These are phyloP conservation scores for Agrochola macilenta DNA, from an alignment of 2,888 invertebrate species.

Conservation along the genomic window DNA sequence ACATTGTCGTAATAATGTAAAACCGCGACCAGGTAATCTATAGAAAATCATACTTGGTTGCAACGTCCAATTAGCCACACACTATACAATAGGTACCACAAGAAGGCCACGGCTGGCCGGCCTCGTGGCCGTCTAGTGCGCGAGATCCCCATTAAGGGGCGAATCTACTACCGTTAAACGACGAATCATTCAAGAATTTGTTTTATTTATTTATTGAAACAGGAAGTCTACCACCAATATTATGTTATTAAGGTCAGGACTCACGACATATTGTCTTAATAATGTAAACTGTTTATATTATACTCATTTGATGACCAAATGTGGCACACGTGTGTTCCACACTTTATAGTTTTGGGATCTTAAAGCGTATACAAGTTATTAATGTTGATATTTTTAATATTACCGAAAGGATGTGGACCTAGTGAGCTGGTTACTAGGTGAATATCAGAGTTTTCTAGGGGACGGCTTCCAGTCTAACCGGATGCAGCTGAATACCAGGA, in stretches of 20 bases:
- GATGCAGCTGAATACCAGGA: too few relatives aligned
- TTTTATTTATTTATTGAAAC: slow-evolving; percentile 25
- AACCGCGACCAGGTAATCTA: too few relatives aligned
- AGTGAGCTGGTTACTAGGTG: background rate
- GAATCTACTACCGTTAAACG: too few relatives aligned
- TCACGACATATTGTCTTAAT: slow-evolving; percentile 55
- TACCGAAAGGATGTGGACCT: background rate
- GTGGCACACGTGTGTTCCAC: slow-evolving; percentile 41
- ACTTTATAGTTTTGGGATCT: slow-evolving; percentile 43
- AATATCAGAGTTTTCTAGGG: too few relatives aligned
- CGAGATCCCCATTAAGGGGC: too few relatives aligned
- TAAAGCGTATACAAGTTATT: slow-evolving; percentile 8
- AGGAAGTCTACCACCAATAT: slow-evolving; percentile 44
- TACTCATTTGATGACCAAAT: slow-evolving; percentile 58
- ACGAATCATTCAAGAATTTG: background rate
- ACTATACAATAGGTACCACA: too few relatives aligned
- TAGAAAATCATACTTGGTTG: too few relatives aligned
- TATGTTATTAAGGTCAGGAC: slow-evolving; percentile 39
- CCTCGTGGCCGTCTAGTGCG: too few relatives aligned
- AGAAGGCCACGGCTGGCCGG: too few relatives aligned
- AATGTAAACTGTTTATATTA: slow-evolving; percentile 58
- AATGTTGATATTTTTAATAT: slow-evolving; percentile 30
- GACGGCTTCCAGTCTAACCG: too few relatives aligned
- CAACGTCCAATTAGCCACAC: too few relatives aligned
- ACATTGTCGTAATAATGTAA: too few relatives aligned